Percentiles rank a stretch among this genome's conserved stretches.
Evolutionary conservation across 92 coral and sea anemone species (phyloP).

Genomic region (Paramuricea clavata): DNA sequence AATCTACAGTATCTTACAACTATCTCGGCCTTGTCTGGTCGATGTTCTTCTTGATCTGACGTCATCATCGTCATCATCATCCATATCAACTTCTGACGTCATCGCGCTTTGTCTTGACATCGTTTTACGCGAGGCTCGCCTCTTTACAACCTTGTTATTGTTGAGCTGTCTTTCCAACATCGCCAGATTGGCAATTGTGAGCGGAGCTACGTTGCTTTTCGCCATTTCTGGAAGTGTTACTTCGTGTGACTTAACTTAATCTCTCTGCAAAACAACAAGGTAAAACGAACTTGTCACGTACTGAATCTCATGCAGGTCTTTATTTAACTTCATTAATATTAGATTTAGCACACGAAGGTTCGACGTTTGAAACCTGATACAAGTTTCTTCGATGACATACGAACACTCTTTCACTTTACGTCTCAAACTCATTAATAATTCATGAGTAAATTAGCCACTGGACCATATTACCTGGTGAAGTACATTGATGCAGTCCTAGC

Average conservation of each 20-base stretch:
- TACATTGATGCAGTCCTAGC: too few relatives aligned
- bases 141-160: neutral
- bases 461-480: too few relatives aligned
- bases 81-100: neutral
- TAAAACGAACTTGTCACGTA: too few relatives aligned
- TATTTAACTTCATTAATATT: too few relatives aligned
- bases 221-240: neutral
- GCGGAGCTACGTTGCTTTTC: constrained; percentile 20
- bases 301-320: too few relatives aligned
- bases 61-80: neutral
- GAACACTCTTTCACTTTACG: too few relatives aligned
- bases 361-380: too few relatives aligned
- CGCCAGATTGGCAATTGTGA: constrained; percentile 20
- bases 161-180: constrained; percentile 26
- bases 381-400: too few relatives aligned
- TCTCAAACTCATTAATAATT: too few relatives aligned
- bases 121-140: neutral
- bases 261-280: neutral
- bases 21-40: neutral
- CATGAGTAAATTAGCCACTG: too few relatives aligned
- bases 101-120: constrained; percentile 9
- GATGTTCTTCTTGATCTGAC: neutral
- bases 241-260: neutral
- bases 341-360: too few relatives aligned
- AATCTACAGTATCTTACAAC: neutral